phyloP scores from a whole-genome alignment of 1,140 invertebrate species.

The Prorops nasuta region DNA sequence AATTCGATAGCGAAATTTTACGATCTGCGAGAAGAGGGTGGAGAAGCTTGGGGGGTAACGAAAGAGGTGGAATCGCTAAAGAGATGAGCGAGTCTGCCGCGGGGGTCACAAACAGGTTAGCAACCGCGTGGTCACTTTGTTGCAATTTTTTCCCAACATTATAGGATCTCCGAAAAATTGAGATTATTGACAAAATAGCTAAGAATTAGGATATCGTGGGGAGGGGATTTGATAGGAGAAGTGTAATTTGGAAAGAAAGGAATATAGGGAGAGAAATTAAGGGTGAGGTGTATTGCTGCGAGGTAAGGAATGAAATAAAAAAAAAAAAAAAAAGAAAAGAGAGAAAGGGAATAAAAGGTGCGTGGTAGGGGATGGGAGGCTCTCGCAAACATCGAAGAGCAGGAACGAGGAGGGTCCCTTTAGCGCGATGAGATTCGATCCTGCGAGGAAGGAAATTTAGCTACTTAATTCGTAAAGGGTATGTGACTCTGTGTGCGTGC shows the following conservation, averaged over 20 bases:
- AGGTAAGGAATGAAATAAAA: neutral
- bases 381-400: neutral
- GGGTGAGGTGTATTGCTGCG: neutral
- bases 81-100: slow-evolving; percentile 13
- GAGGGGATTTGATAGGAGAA: slow-evolving; percentile 12
- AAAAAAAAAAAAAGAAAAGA: neutral
- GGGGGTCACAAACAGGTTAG: slow-evolving; percentile 10
- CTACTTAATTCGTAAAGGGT: slow-evolving; percentile 31
- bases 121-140: slow-evolving; percentile 19
- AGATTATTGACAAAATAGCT: too few relatives aligned
- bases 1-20: too few relatives aligned
- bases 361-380: too few relatives aligned
- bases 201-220: too few relatives aligned
- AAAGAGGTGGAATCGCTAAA: slow-evolving; percentile 19
- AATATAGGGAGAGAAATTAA: slow-evolving; percentile 8
- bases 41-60: too few relatives aligned
- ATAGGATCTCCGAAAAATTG: too few relatives aligned
- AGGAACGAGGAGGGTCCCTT: slow-evolving; percentile 11
- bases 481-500: neutral
- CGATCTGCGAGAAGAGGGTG: too few relatives aligned
- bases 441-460: slow-evolving; percentile 26
- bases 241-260: slow-evolving; percentile 1
- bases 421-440: slow-evolving; percentile 33
- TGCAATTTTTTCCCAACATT: slow-evolving; percentile 30
- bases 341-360: neutral